Conservation (phyloP, 2,888 invertebrate species). For the Sphaeridia pumilis region DNA sequence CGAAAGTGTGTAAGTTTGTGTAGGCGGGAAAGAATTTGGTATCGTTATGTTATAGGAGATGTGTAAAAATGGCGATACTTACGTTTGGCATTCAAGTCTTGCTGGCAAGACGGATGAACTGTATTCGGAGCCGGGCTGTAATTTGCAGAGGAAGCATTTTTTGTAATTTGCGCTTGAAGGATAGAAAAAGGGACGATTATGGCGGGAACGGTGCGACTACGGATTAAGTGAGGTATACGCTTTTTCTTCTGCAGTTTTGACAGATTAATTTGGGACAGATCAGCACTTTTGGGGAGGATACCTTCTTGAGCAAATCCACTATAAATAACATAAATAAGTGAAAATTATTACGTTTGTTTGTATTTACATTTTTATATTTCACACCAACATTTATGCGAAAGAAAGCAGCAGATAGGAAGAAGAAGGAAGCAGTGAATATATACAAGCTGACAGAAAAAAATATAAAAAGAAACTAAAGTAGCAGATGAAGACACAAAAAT, state of each 20-base stretch:
- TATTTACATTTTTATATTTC: neutral
- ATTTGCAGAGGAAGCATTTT: constrained; percentile 9
- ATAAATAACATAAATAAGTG: constrained; percentile 5
- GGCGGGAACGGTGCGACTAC: constrained; percentile 20
- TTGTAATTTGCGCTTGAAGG: constrained; percentile 20
- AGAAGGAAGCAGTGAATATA: no score
- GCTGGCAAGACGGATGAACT: neutral
- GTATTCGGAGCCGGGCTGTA: constrained; percentile 3
- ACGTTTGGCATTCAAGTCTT: constrained; percentile 9
- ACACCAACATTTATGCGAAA: no score
- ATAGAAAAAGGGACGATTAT: constrained; percentile 23
- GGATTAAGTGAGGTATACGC: constrained; percentile 15
- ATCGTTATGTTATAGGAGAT: no score
- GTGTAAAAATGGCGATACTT: neutral
- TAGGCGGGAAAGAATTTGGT: no score
- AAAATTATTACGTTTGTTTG: no score
- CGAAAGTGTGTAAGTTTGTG: no score
- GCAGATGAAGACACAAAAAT: no score
- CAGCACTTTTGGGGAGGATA: constrained; percentile 13
- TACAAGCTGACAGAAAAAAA: neutral
- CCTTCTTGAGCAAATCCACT: constrained; percentile 15
- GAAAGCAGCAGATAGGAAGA: no score
- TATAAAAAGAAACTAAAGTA: no score
- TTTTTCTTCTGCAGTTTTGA: constrained; percentile 11
- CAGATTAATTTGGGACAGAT: constrained; percentile 6